phyloP scores from a whole-genome alignment of 2,797 vertebrate genomes.

The Pseudotriccus pelzelni region DNA sequence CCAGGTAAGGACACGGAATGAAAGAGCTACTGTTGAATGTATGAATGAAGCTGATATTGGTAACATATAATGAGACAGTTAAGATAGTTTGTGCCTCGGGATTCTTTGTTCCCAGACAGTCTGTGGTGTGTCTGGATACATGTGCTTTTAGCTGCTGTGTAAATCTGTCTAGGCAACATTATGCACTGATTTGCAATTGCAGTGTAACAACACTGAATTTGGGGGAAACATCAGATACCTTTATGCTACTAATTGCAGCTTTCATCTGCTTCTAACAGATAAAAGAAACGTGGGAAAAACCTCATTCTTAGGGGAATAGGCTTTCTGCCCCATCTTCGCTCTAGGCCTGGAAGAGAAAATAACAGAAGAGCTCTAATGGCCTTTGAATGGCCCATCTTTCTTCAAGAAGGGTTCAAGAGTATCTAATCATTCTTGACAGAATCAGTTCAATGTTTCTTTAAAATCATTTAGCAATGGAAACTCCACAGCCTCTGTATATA shows the following conservation, averaged over 20 bases:
- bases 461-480: slow-evolving; percentile 30
- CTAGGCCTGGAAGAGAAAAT: neutral
- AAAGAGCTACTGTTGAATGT: neutral
- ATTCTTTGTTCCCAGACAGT: slow-evolving; percentile 15
- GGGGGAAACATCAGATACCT: slow-evolving; percentile 28
- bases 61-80: neutral
- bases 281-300: slow-evolving; percentile 42
- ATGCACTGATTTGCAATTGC: neutral
- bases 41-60: neutral
- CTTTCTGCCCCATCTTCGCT: slow-evolving; percentile 5
- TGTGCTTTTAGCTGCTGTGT: neutral
- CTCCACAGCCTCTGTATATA: neutral
- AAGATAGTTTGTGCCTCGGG: neutral
- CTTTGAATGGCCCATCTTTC: slow-evolving; percentile 11
- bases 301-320: neutral
- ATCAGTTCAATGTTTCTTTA: slow-evolving; percentile 54
- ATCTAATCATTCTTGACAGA: slow-evolving; percentile 46
- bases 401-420: slow-evolving; percentile 7
- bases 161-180: neutral
- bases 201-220: neutral
- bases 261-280: slow-evolving; percentile 59
- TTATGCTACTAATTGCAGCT: slow-evolving; percentile 53
- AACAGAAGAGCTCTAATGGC: neutral
- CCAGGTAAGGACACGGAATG: neutral
- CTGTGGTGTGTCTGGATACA: neutral